These are phyloP conservation scores for Dasypolia templi DNA, from an alignment of 2,888 invertebrate species.

Conservation along the genomic window DNA sequence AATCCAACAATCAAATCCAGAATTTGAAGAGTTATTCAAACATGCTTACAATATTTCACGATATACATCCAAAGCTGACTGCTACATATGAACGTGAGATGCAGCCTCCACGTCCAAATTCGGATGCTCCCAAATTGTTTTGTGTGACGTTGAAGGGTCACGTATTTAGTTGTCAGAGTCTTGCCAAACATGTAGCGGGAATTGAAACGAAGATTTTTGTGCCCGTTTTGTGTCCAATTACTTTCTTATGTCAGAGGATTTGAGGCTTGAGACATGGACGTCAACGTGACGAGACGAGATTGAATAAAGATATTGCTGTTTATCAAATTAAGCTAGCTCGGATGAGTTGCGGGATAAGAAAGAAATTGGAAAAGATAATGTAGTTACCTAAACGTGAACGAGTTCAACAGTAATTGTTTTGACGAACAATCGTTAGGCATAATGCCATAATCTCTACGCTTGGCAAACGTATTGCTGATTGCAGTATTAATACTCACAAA, in stretches of 20 bases:
- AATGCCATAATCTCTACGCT: conserved; percentile 10
- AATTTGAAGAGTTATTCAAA: conserved; percentile 34
- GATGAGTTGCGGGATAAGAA: conserved; percentile 27
- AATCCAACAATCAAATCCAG: conserved; percentile 21
- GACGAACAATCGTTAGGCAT: conserved; percentile 5
- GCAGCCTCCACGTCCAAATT: conserved; percentile 54
- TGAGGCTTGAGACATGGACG: conserved; percentile 41
- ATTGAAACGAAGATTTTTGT: conserved; percentile 57
- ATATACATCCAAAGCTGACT: conserved; percentile 40
- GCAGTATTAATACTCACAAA: conserved; percentile 16
- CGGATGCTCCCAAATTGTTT: conserved; percentile 63
- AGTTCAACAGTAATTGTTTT: conserved; percentile 8
- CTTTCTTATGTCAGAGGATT: conserved; percentile 53
- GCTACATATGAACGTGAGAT: conserved; percentile 53
- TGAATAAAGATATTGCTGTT: conserved; percentile 45
- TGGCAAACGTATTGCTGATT: conserved; percentile 28
- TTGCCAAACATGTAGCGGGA: conserved; percentile 57
- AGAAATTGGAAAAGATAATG: conserved; percentile 33
- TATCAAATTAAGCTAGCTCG: conserved; percentile 42
- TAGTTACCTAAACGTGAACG: not conserved
- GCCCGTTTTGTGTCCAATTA: conserved; percentile 53
- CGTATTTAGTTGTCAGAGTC: conserved; percentile 58
- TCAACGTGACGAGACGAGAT: conserved; percentile 44
- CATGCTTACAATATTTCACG: conserved; percentile 37
- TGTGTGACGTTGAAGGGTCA: conserved; percentile 68